Conservation (phyloP, 2,888 invertebrate species). For the Lagria hirta region DNA sequence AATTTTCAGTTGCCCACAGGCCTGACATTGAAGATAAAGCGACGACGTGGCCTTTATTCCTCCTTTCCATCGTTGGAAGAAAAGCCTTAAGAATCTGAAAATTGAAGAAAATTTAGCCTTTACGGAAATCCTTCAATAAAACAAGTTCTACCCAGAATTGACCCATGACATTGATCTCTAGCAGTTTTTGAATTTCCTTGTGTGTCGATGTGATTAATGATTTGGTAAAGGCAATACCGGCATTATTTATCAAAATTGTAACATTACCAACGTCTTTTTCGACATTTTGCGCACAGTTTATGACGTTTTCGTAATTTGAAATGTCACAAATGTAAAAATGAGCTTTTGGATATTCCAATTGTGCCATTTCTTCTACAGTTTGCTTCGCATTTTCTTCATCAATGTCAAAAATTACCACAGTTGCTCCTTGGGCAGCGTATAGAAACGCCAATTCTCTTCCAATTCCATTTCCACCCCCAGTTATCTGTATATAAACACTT, state of each 20-base stretch:
- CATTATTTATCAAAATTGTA: conserved; percentile 81
- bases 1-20: too few species aligned
- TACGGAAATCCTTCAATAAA: too few species aligned
- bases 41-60: too few species aligned
- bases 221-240: conserved; percentile 86
- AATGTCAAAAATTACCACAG: conserved; percentile 76
- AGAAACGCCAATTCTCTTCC: conserved; percentile 75
- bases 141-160: conserved; percentile 85
- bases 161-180: conserved; percentile 76
- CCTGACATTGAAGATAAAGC: too few species aligned
- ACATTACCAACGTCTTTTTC: conserved; percentile 73
- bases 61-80: too few species aligned
- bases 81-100: too few species aligned
- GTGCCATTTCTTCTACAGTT: conserved; percentile 62
- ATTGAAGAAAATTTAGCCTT: too few species aligned
- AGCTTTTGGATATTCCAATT: conserved; percentile 51
- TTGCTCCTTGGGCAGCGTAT: conserved; percentile 70
- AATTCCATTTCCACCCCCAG: conserved; percentile 84
- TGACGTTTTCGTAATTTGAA: conserved; percentile 67
- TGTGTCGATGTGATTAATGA: conserved; percentile 65
- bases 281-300: conserved; percentile 64
- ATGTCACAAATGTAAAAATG: conserved; percentile 87
- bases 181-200: conserved; percentile 68
- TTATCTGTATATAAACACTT: conserved; percentile 67
- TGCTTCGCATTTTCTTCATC: conserved; percentile 71